These are phyloP conservation scores for Helarctos malayanus DNA, from an alignment of 2,797 vertebrate genomes.

Conservation along the genomic window DNA sequence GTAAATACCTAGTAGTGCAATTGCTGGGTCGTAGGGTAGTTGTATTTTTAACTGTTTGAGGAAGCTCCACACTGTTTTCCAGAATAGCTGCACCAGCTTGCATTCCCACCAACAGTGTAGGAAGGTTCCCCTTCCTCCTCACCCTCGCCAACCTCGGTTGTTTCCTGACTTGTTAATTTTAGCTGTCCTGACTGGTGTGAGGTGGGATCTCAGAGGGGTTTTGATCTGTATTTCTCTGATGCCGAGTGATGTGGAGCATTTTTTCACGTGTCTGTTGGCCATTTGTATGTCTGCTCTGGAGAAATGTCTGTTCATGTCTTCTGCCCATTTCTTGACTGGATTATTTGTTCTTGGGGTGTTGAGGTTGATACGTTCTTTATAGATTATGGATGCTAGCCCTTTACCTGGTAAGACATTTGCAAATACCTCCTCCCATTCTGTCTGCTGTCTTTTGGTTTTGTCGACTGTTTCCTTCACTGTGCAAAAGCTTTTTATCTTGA, in stretches of 20 bases:
- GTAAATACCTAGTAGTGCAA: background rate
- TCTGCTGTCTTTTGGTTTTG: background rate
- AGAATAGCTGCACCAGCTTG: background rate
- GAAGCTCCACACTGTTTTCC: background rate
- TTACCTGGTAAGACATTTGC: background rate
- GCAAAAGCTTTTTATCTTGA: background rate
- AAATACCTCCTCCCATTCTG: background rate
- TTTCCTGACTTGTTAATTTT: background rate
- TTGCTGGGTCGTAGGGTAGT: background rate
- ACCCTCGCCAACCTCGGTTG: background rate
- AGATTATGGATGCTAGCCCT: background rate
- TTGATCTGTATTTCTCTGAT: too few species aligned
- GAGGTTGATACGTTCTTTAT: background rate
- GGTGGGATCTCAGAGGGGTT: background rate
- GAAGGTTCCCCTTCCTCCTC: background rate
- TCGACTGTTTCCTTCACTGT: too few species aligned
- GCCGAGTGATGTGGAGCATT: too few species aligned
- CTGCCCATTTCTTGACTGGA: background rate
- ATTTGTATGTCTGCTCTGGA: too few species aligned
- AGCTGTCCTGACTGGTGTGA: background rate
- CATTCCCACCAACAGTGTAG: background rate
- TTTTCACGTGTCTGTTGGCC: too few species aligned
- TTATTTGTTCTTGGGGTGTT: background rate
- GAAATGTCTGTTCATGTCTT: background rate
- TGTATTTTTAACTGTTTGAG: background rate